Percentiles rank a stretch among this genome's conserved stretches.
Evolutionary conservation across 1,140 invertebrate species (phyloP).

Genomic region (Tetragnatha versicolor): DNA sequence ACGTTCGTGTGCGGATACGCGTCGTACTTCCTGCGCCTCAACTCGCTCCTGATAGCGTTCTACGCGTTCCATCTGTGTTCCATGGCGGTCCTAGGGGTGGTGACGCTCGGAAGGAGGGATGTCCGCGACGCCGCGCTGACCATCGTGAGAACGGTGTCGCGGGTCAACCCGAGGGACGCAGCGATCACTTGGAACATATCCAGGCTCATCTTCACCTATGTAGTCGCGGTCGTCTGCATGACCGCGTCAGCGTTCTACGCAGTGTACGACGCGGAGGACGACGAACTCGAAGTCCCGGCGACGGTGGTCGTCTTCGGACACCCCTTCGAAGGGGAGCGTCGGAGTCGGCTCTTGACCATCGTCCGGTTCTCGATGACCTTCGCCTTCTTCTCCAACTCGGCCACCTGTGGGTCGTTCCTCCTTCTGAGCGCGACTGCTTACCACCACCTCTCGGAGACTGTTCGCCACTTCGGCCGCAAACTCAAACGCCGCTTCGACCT

Average conservation of each 20-base stretch:
- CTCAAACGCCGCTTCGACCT: conserved; percentile 6
- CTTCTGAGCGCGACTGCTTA: conserved; percentile 6
- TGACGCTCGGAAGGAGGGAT: not conserved
- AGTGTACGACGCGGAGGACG: not conserved
- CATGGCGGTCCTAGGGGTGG: not conserved
- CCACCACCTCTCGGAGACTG: not conserved
- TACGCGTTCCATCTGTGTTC: not conserved
- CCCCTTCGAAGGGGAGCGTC: not conserved
- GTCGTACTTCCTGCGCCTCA: not conserved
- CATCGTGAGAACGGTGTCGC: not conserved
- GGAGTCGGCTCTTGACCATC: not conserved
- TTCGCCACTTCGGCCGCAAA: not conserved
- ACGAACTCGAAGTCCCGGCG: not conserved
- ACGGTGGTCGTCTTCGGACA: not conserved
- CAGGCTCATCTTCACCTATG: not conserved
- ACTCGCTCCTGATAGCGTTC: not conserved
- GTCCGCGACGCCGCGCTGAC: not conserved
- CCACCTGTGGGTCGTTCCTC: not conserved
- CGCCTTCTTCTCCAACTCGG: not conserved
- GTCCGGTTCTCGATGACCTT: not conserved
- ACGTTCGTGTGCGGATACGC: not conserved
- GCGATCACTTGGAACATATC: not conserved
- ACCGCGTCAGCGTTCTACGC: not conserved
- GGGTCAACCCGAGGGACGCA: not conserved
- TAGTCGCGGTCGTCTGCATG: not conserved